phyloP scores from a whole-genome alignment of 2,888 invertebrate species.

The Melieria omissa region DNA sequence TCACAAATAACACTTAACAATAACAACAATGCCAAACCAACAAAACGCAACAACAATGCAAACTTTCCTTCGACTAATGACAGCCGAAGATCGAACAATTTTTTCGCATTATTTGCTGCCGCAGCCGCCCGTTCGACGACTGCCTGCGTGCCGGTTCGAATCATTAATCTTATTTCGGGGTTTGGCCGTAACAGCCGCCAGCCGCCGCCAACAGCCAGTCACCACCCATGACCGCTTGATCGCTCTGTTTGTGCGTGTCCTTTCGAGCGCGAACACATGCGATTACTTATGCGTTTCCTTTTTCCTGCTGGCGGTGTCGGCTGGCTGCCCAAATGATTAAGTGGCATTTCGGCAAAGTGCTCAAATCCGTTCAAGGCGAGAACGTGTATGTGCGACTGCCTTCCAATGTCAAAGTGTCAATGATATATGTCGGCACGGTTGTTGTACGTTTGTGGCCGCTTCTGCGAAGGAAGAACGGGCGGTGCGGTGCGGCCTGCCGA shows the following conservation, averaged over 20 bases:
- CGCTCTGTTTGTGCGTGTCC: constrained; percentile 52
- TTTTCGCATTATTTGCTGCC: constrained; percentile 38
- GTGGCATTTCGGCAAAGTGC: constrained; percentile 65
- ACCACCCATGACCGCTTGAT: constrained; percentile 27
- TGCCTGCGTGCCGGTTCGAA: constrained; percentile 49
- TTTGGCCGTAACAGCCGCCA: constrained; percentile 12
- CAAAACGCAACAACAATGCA: too few relatives aligned
- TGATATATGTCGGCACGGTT: constrained; percentile 49
- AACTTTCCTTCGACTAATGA: constrained; percentile 63
- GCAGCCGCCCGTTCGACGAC: constrained; percentile 10
- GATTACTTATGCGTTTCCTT: constrained; percentile 64
- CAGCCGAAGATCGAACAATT: constrained; percentile 56
- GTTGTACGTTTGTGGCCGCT: constrained; percentile 32
- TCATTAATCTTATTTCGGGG: constrained; percentile 63
- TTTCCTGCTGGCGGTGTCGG: constrained; percentile 36
- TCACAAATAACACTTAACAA: constrained; percentile 61
- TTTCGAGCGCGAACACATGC: constrained; percentile 66
- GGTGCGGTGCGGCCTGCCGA: neutral
- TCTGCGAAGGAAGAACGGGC: constrained; percentile 9
- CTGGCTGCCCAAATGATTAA: constrained; percentile 59
- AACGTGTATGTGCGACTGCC: constrained; percentile 21
- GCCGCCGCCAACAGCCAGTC: constrained; percentile 9
- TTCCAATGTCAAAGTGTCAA: constrained; percentile 63
- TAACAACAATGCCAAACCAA: constrained; percentile 49
- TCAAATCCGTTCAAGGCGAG: constrained; percentile 62